Conservation (phyloP, 2,797 vertebrate species). For the Poecile montanus region DNA sequence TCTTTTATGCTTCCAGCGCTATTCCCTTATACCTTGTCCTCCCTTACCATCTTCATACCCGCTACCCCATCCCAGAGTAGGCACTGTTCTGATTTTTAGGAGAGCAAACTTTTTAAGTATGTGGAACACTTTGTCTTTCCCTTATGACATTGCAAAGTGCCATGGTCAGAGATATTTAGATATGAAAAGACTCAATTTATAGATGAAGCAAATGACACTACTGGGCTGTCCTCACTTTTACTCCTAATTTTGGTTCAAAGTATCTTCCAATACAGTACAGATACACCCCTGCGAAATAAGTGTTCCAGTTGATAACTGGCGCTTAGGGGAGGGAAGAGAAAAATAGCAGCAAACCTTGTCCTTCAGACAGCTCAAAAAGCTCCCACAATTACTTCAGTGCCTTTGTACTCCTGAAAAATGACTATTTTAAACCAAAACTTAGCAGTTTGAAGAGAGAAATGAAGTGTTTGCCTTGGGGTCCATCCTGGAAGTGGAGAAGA, state of each 20-base stretch:
- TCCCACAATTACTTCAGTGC: not conserved
- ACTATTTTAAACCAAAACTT: not conserved
- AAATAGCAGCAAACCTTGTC: conserved; percentile 8
- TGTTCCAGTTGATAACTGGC: not conserved
- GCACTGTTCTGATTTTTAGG: not conserved
- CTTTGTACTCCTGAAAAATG: not conserved
- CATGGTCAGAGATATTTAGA: not conserved
- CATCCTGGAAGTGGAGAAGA: not conserved
- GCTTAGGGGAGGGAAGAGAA: conserved; percentile 5
- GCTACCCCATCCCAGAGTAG: not conserved
- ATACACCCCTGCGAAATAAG: not conserved
- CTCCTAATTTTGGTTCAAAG: not conserved
- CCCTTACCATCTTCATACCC: not conserved
- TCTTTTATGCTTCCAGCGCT: not conserved
- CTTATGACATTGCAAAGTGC: not conserved
- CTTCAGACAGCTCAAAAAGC: conserved; percentile 22
- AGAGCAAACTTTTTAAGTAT: not conserved
- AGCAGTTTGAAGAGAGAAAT: not conserved
- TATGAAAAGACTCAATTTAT: not conserved
- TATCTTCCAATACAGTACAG: not conserved
- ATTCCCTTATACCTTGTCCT: not conserved
- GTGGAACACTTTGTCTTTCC: not conserved
- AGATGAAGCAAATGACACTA: not conserved
- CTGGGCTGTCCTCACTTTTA: not conserved
- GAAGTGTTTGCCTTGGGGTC: not conserved